Base-by-base conservation (phyloP, 2,113 vertebrate genomes). In the Sarotherodon lohbergeri region DNA sequence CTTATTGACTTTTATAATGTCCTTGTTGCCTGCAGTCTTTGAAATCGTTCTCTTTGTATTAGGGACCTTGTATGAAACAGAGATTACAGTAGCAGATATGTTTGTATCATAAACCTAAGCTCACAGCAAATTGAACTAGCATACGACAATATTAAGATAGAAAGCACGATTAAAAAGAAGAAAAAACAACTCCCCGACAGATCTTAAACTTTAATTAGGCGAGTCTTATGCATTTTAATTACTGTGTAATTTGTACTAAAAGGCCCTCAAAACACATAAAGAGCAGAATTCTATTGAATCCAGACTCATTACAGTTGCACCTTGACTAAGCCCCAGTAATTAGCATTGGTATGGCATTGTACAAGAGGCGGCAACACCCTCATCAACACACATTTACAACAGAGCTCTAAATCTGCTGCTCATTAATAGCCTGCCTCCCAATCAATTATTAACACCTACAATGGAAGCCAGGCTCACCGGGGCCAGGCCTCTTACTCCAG, bases 391-490 rank as follows among this genome's bases (percentile, higher is more conserved):
- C 95, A 94, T 96, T 95, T 94, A 95, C 93, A 92, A 94, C 92
- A 88, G 66, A 88, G 91, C 94, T 93, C 90, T 93, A 95, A 96
- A 96, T 95, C 95, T 92, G 94, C 91, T 87, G 83, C 95, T 95
- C 93, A 95, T 96, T 97, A 97, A 95, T 96, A 97, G 95, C 91
- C 90, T 61, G 93, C 94, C 94, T 96, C 95, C 94, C 94, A 96
- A 97, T 97, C 96, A 97, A 97, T 97, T 97, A 97, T 96, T 96
- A 96, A 96, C 96, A 96, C 95, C 95, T 96, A 95, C 95, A 95
- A 95, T 89, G 90, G 94, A 85, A 93, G 92, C 93, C 86, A 85
- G 86, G 92, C 94, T 95, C 91, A 89, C 90, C 82, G 73, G 81
- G 93, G 92, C 93, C 92, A 91, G 92, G 91, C 94, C 92, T 94